These are phyloP conservation scores for Plotosus lineatus DNA, from an alignment of 2,113 vertebrate species.

Conservation along the genomic window DNA sequence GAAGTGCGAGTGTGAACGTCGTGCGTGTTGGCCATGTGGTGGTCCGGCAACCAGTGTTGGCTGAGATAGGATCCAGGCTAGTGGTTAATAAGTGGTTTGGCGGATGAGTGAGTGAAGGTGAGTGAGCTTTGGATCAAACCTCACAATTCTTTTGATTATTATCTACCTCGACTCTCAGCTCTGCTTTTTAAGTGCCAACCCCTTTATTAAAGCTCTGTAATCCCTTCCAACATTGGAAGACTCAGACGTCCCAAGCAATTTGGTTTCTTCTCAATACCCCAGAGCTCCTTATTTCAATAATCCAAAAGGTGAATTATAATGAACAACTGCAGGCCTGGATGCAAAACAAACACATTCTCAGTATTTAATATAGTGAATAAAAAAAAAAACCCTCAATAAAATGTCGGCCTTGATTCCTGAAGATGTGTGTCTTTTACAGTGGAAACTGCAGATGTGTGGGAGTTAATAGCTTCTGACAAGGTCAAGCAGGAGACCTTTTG, in stretches of 20 bases:
- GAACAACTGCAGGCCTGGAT: constrained; percentile 49
- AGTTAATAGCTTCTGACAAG: constrained; percentile 35
- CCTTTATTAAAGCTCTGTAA: constrained; percentile 56
- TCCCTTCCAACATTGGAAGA: constrained; percentile 40
- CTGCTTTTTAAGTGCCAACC: constrained; percentile 11
- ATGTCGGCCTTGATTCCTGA: constrained; percentile 51
- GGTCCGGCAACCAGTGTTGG: too few relatives aligned
- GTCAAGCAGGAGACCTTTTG: constrained; percentile 4
- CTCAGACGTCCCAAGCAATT: constrained; percentile 46
- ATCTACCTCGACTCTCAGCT: constrained; percentile 14
- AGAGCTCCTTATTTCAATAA: constrained; percentile 54
- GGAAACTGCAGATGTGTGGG: constrained; percentile 27
- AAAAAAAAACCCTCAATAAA: constrained; percentile 53
- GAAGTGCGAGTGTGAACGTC: too few relatives aligned
- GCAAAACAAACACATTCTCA: constrained; percentile 49
- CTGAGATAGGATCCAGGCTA: too few relatives aligned
- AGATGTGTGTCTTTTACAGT: constrained; percentile 23
- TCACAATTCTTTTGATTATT: constrained; percentile 10
- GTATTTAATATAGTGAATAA: constrained; percentile 52
- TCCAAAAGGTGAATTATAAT: constrained; percentile 58
- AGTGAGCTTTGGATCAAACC: constrained; percentile 23
- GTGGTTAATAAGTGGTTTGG: too few relatives aligned
- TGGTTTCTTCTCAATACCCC: constrained; percentile 55
- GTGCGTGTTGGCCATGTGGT: too few relatives aligned
- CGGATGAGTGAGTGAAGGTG: too few relatives aligned